Conservation (phyloP, 1,140 invertebrate genomes). For the Zaprionus capensis region DNA sequence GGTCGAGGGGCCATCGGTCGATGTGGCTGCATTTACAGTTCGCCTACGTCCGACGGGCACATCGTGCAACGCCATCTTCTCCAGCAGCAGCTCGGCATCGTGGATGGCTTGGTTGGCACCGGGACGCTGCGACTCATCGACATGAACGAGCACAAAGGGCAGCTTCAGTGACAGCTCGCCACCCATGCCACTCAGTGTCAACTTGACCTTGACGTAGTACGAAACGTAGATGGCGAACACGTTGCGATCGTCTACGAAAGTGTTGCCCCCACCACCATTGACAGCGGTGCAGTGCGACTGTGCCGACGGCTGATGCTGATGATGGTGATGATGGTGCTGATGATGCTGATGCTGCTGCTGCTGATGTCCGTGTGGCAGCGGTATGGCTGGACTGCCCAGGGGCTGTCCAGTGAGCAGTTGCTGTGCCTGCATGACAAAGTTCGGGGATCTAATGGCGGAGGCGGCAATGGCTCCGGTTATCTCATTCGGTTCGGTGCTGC, state of each 20-base stretch:
- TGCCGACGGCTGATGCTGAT: not conserved
- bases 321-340: not conserved
- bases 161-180: slow-evolving; percentile 91
- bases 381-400: slow-evolving; percentile 59
- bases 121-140: slow-evolving; percentile 65
- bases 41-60: slow-evolving; percentile 51
- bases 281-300: not conserved
- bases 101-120: slow-evolving; percentile 21
- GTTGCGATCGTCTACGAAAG: slow-evolving; percentile 89
- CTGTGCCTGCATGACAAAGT: slow-evolving; percentile 56
- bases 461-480: slow-evolving; percentile 78
- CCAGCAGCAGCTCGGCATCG: slow-evolving; percentile 56
- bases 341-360: slow-evolving; percentile 11
- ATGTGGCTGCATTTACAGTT: not conserved
- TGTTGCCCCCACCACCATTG: not conserved
- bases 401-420: slow-evolving; percentile 51
- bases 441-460: slow-evolving; percentile 77
- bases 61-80: slow-evolving; percentile 68
- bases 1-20: slow-evolving; percentile 59
- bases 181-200: slow-evolving; percentile 91
- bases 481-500: slow-evolving; percentile 82
- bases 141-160: slow-evolving; percentile 88
- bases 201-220: slow-evolving; percentile 94
- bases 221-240: slow-evolving; percentile 95
- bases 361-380: slow-evolving; percentile 31